Conservation (phyloP, 2,888 invertebrate species). For the Epistrophe grossulariae region DNA sequence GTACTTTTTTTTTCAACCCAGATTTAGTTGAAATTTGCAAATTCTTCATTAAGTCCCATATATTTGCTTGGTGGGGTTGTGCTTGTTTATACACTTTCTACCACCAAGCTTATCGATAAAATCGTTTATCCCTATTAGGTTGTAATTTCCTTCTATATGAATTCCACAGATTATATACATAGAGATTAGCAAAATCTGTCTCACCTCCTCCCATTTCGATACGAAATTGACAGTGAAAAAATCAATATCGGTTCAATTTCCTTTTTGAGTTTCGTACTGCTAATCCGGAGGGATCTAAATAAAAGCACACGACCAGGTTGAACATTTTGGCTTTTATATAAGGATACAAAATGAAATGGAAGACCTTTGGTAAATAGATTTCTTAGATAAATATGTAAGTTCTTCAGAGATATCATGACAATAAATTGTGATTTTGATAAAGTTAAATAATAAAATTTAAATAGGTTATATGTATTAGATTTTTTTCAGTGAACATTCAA, state of each 20-base stretch:
- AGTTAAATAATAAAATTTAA: no score
- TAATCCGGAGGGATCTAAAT: background rate
- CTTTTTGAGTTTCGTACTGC: conserved; percentile 48
- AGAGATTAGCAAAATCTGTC: conserved; percentile 57
- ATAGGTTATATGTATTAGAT: no score
- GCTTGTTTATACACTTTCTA: background rate
- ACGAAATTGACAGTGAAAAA: conserved; percentile 37
- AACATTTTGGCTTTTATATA: background rate
- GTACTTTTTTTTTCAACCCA: background rate
- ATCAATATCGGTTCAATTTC: conserved; percentile 69
- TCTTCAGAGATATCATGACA: no score
- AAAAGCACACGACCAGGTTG: background rate
- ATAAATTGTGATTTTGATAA: no score
- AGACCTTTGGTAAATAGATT: no score
- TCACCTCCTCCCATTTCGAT: background rate
- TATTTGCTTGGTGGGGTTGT: conserved; percentile 16
- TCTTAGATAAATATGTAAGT: no score
- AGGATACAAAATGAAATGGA: background rate
- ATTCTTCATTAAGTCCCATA: conserved; percentile 19
- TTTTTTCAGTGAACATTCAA: no score
- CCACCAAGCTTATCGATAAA: conserved; percentile 17
- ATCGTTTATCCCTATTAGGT: conserved; percentile 31
- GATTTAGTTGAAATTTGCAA: conserved; percentile 49
- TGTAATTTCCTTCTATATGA: conserved; percentile 66
- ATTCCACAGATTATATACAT: conserved; percentile 61